A percentile compares a stretch with the other conserved stretches of the same genome.
phyloP scores from a whole-genome alignment of 2,888 invertebrate species.

The Dryobota labecula region DNA sequence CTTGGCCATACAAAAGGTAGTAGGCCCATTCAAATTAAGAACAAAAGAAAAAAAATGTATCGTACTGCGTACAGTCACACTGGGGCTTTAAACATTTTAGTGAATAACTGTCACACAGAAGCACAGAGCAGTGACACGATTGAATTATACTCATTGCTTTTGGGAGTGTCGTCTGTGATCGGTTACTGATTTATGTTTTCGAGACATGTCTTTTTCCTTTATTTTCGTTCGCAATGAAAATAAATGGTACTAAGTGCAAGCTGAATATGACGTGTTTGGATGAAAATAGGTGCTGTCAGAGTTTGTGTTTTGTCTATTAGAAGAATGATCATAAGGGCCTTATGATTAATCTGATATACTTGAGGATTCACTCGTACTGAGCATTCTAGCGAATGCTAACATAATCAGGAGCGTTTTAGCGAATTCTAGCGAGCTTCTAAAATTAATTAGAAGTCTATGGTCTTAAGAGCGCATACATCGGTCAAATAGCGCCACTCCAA shows the following conservation, averaged over 20 bases:
- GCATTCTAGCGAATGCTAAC: too few species aligned
- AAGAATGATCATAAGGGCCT: background rate
- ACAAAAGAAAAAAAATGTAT: background rate
- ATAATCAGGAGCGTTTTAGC: too few species aligned
- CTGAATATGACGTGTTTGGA: slow-evolving; percentile 39
- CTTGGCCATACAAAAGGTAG: background rate
- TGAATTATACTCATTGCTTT: slow-evolving; percentile 61
- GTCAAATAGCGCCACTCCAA: too few species aligned
- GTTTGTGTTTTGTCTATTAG: background rate
- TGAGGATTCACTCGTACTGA: too few species aligned
- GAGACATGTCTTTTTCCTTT: slow-evolving; percentile 22
- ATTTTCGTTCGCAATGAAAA: slow-evolving; percentile 40
- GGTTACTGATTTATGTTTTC: slow-evolving; percentile 57
- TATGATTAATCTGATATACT: background rate
- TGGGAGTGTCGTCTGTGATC: slow-evolving; percentile 53
- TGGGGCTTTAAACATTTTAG: slow-evolving; percentile 37
- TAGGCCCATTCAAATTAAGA: slow-evolving; percentile 6
- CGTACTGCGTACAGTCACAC: slow-evolving; percentile 24
- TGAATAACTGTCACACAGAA: slow-evolving; percentile 32
- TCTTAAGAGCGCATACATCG: too few species aligned
- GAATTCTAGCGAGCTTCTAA: too few species aligned
- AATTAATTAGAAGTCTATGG: too few species aligned
- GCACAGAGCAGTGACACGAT: slow-evolving; percentile 49
- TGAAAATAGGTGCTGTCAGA: slow-evolving; percentile 36
- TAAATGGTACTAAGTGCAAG: slow-evolving; percentile 44